Base-by-base conservation (phyloP, 2,797 vertebrate genomes). In the Tauraco hartlaubi region DNA sequence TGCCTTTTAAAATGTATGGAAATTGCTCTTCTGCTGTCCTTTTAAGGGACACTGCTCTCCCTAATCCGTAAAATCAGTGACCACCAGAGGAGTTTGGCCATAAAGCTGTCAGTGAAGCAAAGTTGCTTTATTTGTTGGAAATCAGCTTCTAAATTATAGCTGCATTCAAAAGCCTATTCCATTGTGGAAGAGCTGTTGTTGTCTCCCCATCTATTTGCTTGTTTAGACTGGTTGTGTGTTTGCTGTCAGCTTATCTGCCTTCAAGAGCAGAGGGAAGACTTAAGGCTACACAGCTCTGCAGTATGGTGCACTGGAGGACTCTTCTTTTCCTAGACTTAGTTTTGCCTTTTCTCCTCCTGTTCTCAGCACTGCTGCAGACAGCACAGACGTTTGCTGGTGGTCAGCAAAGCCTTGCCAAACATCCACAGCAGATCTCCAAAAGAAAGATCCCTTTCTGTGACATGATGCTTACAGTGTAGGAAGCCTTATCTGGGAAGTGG, bases 31-130 rank as follows among this genome's bases (percentile, higher is more conserved):
- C 43, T 6, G 0, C 11, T 85, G 58, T 94, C 74, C 54, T 91
- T 95, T 93, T 85, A 85, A 88, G 90, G 43, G 56, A 78, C 56
- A 48, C 31, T 49, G 67, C 48, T 56, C 63, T 59, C 61, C 80
- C n/a, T 66, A 85, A 87, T 94, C 64, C 64, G 26, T 91, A 91
- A 89, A 94, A 87, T 91, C 83, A 55, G 39, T 87, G 90, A 89
- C 83, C 68, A 77, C 52, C 9, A 20, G 67, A 74, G 23, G 18
- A 85, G 63, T 63, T 88, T 1, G 3, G 15, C 77, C 20, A 15
- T 93, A 75, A 96, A 92, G 37, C 46, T 90, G 67, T 87, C 74
- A 54, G 29, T 49, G 74, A 88, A 73, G 49, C 41, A 35, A 51
- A 77, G 48, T 72, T 93, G 67, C 49, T 52, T 82, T 85, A 62